Percentiles rank a stretch among this genome's conserved stretches.
Conservation (phyloP, 2,888 invertebrate genomes). For the Drosophila tanythrix region DNA sequence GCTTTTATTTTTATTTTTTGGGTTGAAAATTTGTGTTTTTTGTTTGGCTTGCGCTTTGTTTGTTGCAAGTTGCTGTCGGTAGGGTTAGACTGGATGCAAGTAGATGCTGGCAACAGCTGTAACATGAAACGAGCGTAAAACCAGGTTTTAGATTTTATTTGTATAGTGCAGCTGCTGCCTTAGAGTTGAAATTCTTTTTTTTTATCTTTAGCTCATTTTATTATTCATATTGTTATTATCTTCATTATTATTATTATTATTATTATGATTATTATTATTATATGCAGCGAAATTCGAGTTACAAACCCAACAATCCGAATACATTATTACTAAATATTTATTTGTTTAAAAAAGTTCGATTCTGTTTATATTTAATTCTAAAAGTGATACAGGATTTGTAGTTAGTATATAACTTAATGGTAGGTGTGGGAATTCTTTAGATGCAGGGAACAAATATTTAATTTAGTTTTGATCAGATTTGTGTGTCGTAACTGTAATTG, state of each 20-base stretch:
- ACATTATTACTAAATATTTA: too few relatives aligned
- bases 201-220: neutral
- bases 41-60: conserved; percentile 32
- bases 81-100: conserved; percentile 32
- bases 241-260: too few relatives aligned
- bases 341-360: neutral
- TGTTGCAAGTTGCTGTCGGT: conserved; percentile 8
- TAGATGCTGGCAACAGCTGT: conserved; percentile 41
- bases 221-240: too few relatives aligned
- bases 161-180: conserved; percentile 36
- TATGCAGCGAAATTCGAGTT: too few relatives aligned
- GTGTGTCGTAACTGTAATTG: neutral
- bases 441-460: neutral
- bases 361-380: neutral
- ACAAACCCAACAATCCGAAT: too few relatives aligned
- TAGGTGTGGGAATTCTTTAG: too few relatives aligned
- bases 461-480: neutral
- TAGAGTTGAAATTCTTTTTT: neutral
- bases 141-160: neutral
- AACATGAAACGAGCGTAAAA: conserved; percentile 36
- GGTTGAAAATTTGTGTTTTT: conserved; percentile 26
- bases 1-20: conserved; percentile 34
- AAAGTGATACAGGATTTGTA: neutral
- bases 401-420: neutral
- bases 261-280: too few relatives aligned